Evolutionary conservation across 1,140 invertebrate genomes (phyloP).

Genomic region (Caerostris darwini): DNA sequence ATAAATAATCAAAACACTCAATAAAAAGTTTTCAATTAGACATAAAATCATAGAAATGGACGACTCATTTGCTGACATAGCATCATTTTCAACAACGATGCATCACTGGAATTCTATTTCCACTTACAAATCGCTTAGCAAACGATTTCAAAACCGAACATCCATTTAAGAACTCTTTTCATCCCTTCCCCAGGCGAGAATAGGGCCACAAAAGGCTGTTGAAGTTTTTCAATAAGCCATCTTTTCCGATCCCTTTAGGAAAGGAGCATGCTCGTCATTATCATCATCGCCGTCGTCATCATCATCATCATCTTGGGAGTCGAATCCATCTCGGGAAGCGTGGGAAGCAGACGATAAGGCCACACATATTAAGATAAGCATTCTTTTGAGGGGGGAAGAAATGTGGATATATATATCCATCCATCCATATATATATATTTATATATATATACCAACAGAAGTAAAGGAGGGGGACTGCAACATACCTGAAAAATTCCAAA

Average conservation of each 20-base stretch:
- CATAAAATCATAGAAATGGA: neutral
- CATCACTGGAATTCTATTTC: neutral
- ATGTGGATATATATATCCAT: neutral
- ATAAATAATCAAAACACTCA: too few relatives aligned
- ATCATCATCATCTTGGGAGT: slow-evolving; percentile 32
- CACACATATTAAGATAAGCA: slow-evolving; percentile 53
- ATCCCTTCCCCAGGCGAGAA: neutral
- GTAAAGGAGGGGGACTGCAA: slow-evolving; percentile 33
- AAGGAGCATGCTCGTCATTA: slow-evolving; percentile 49
- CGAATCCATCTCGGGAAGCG: neutral
- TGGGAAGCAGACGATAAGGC: slow-evolving; percentile 59
- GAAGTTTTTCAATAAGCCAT: slow-evolving; percentile 53
- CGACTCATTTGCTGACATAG: neutral
- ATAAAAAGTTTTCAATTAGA: neutral
- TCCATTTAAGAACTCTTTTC: neutral
- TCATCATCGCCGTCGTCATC: slow-evolving; percentile 16
- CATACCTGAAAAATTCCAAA: slow-evolving; percentile 18
- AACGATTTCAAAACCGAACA: neutral
- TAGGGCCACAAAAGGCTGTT: slow-evolving; percentile 35
- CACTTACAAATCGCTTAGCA: neutral
- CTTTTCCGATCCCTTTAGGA: neutral
- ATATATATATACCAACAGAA: neutral
- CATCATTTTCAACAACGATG: neutral
- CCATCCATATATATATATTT: too few relatives aligned
- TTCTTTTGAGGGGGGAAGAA: neutral